phyloP scores from a whole-genome alignment of 92 coral and sea anemone species.

The Phenganax stokvisi region DNA sequence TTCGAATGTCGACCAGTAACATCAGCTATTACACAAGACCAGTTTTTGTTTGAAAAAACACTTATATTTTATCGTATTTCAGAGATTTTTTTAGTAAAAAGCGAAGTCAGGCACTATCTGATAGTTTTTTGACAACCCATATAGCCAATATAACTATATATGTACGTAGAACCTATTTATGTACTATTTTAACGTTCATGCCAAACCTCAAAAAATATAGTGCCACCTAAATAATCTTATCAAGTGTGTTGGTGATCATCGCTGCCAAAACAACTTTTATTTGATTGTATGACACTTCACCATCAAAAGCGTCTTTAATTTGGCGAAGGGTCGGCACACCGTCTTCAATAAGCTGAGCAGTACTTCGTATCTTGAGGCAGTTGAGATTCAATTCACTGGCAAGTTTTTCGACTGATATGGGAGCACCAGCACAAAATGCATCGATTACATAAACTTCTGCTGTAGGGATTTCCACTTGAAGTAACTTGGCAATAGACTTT shows the following conservation, averaged over 20 bases:
- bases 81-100: too few species aligned
- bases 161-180: too few species aligned
- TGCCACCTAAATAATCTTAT: background rate
- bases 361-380: background rate
- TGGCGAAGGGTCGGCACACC: constrained; percentile 16
- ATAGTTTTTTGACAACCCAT: too few species aligned
- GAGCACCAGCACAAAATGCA: constrained; percentile 22
- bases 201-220: too few species aligned
- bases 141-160: too few species aligned
- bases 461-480: constrained; percentile 22
- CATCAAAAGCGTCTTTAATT: constrained; percentile 6
- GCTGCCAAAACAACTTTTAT: constrained; percentile 27
- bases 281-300: constrained; percentile 21
- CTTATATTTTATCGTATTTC: too few species aligned
- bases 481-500: constrained; percentile 6
- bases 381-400: constrained; percentile 27
- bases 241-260: background rate
- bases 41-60: too few species aligned
- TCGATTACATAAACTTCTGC: constrained; percentile 39
- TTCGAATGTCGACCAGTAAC: too few species aligned
- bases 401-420: constrained; percentile 27
- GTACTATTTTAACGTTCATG: too few species aligned
- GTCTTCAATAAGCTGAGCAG: background rate
- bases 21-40: too few species aligned
- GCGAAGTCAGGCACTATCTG: too few species aligned